Percentiles rank a stretch among this genome's conserved stretches.
Evolutionary conservation across 2,888 invertebrate species (phyloP).

Genomic region (Pediacus dermestoides): DNA sequence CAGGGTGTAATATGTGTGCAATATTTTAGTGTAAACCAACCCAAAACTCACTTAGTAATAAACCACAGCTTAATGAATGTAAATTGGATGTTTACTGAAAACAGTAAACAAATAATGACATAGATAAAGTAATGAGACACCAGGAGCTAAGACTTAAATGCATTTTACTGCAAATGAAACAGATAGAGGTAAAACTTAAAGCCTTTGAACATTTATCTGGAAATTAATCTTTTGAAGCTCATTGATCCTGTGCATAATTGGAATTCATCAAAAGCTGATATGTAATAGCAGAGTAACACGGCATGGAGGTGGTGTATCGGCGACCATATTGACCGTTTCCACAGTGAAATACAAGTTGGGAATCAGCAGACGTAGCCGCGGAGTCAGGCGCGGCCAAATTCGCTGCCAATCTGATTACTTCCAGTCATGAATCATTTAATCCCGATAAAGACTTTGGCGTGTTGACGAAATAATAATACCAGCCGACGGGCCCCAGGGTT

Average conservation of each 20-base stretch:
- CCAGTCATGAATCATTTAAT: conserved; percentile 20
- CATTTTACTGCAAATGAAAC: too few species aligned
- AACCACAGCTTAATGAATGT: too few species aligned
- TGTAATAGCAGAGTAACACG: neutral
- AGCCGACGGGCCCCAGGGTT: too few species aligned
- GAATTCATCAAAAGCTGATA: conserved; percentile 1
- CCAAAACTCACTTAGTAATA: too few species aligned
- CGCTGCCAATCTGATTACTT: conserved; percentile 19
- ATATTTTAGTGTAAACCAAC: too few species aligned
- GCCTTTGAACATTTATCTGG: too few species aligned
- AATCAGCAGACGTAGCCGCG: conserved; percentile 5
- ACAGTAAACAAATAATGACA: too few species aligned
- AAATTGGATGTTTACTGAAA: too few species aligned
- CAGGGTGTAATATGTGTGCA: too few species aligned
- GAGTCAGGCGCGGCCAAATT: conserved; percentile 10
- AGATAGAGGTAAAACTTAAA: too few species aligned
- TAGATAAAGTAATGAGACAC: too few species aligned
- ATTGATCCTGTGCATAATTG: neutral
- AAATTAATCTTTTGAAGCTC: neutral
- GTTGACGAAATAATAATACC: conserved; percentile 20
- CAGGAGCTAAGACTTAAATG: too few species aligned
- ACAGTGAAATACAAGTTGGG: conserved; percentile 6
- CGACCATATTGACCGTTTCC: conserved; percentile 2
- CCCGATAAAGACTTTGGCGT: conserved; percentile 19
- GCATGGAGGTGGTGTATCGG: neutral